These are phyloP conservation scores for Nipponia nippon DNA, from an alignment of 2,113 vertebrate genomes.

Conservation along the genomic window DNA sequence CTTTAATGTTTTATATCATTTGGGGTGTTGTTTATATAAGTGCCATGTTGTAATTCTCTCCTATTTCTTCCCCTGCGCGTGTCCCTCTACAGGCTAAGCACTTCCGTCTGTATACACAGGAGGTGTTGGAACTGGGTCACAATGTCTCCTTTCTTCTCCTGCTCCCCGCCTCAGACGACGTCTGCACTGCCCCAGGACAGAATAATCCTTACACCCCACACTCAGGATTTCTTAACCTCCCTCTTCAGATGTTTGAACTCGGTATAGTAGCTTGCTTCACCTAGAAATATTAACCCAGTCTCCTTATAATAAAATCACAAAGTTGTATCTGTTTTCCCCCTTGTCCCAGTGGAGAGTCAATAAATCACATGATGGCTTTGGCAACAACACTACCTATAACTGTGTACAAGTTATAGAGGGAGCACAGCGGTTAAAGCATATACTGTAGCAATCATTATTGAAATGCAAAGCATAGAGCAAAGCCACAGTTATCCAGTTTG, in stretches of 20 bases:
- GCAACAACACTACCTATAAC: slow-evolving; percentile 75
- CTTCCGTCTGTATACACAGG: slow-evolving; percentile 96
- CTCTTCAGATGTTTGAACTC: slow-evolving; percentile 99
- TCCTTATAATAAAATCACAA: slow-evolving; percentile 89
- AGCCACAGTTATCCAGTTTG: slow-evolving; percentile 60
- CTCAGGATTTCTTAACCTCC: slow-evolving; percentile 96
- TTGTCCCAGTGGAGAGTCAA: slow-evolving; percentile 82
- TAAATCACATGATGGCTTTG: slow-evolving; percentile 86
- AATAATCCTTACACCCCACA: slow-evolving; percentile 93
- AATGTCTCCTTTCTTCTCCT: slow-evolving; percentile 98
- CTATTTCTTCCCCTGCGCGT: slow-evolving; percentile 79
- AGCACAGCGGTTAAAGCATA: slow-evolving; percentile 66
- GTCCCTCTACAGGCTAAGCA: slow-evolving; percentile 88
- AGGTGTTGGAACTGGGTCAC: slow-evolving; percentile 97
- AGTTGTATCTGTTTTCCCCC: slow-evolving; percentile 85
- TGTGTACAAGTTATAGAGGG: slow-evolving; percentile 75
- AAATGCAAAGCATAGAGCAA: slow-evolving; percentile 57
- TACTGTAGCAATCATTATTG: slow-evolving; percentile 70
- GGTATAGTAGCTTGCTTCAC: slow-evolving; percentile 87
- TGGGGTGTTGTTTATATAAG: slow-evolving; percentile 79
- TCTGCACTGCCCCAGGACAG: slow-evolving; percentile 98
- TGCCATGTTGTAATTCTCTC: slow-evolving; percentile 80
- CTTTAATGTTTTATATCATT: slow-evolving; percentile 81
- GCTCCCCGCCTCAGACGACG: slow-evolving; percentile 92
- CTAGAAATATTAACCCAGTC: slow-evolving; percentile 86